Evolutionary conservation across 1,140 invertebrate species (phyloP).

Genomic region (Zophobas morio): DNA sequence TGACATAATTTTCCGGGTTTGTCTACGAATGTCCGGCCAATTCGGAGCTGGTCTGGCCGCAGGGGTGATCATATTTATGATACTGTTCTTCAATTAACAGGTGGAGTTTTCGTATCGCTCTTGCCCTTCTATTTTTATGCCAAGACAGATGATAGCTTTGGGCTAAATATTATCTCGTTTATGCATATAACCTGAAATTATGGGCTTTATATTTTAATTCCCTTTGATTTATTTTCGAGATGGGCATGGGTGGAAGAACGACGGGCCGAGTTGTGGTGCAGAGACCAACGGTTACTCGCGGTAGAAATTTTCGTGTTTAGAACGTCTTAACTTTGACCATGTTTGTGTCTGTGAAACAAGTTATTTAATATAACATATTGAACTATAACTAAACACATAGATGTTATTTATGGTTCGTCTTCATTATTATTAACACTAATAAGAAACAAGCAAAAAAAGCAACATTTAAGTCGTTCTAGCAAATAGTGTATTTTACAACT

Average conservation of each 20-base stretch:
- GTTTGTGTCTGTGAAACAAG: too few species aligned
- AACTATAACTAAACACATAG: too few species aligned
- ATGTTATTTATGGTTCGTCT: too few species aligned
- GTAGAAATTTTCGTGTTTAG: too few species aligned
- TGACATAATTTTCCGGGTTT: constrained; percentile 37
- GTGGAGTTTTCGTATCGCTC: constrained; percentile 16
- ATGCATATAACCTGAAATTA: constrained; percentile 47
- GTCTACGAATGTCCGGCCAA: constrained; percentile 6
- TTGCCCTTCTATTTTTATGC: constrained; percentile 16
- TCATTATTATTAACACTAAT: too few species aligned
- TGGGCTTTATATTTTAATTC: constrained; percentile 48
- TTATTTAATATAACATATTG: too few species aligned
- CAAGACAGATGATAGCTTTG: constrained; percentile 28
- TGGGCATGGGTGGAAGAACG: not conserved
- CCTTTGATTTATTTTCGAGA: constrained; percentile 45
- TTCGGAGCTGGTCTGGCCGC: not conserved
- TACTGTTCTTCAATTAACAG: constrained; percentile 35
- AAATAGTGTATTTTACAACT: too few species aligned
- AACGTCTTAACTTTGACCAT: too few species aligned
- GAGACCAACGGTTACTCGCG: too few species aligned
- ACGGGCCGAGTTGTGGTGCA: not conserved
- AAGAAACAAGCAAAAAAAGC: too few species aligned
- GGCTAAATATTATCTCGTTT: constrained; percentile 41
- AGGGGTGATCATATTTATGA: constrained; percentile 30
- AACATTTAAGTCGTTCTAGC: too few species aligned